Evolutionary conservation across 1,140 invertebrate species (phyloP), one percentile per base, ranked within the genome.

Genomic region (Steinernema feltiae): DNA sequence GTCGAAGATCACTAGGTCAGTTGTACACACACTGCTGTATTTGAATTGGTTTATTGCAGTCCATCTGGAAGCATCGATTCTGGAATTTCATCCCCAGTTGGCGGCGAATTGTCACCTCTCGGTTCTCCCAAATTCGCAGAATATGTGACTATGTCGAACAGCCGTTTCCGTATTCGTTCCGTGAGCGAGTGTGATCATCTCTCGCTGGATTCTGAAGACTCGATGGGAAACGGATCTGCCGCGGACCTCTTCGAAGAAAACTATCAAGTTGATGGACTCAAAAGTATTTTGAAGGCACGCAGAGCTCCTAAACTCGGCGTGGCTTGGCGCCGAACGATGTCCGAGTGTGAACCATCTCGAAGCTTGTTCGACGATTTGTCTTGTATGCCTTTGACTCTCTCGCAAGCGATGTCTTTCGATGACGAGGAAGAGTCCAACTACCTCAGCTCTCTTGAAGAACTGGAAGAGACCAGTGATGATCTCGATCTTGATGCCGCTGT

Each of bases 391-490:
- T 21, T 63, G 53, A 27, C 24, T 3, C 53, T 3, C 53, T 63
- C 53, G 15, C 53, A 15, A 7, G 24, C 24, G 53, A 63, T 63
- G 53, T 63, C 53, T 27, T 63, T 63, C 24, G 53, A 63, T 21
- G 53, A 63, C 15, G 53, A 63, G 15, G 53, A 63, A 21, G 53
- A 63, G 7, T 15, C 2, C 53, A 63, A 63, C 53, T 63, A 63
- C 53, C 24, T 63, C 12, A 63, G 53, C 53, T 63, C 53, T 15
- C 53, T 63, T 3, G 53, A 63, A 7, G 53, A 63, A 27, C 53
- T 63, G 7, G 53, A 63, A 63, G 53, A 63, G 53, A 63, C 24
- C 53, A 63, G 53, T 27, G 53, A 63, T 63, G 53, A 63, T 63
- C 53, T 63, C 53, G 53, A 63, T 3, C 53, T 21, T 27, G 53